Conservation (phyloP, 1,140 invertebrate genomes). For the Drosophila arizonae region DNA sequence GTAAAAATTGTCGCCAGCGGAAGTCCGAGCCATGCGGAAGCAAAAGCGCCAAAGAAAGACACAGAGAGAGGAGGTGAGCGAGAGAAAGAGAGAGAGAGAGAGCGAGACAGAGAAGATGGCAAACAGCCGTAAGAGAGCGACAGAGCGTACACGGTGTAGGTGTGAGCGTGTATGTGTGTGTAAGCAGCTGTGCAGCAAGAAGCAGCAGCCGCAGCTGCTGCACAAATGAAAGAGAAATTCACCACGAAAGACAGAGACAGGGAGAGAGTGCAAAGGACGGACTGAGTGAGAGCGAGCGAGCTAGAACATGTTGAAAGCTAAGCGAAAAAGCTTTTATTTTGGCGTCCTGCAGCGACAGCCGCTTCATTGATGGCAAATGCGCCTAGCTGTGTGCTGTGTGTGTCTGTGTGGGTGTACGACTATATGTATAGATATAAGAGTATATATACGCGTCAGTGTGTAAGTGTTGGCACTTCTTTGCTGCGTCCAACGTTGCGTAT, state of each 20-base stretch:
- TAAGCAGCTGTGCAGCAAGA: conserved; percentile 72
- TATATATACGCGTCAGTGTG: conserved; percentile 4
- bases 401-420: not conserved
- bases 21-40: conserved; percentile 30
- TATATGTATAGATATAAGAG: not conserved
- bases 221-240: conserved; percentile 47
- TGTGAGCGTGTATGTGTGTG: conserved; percentile 37
- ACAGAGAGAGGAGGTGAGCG: not conserved
- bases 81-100: conserved; percentile 19
- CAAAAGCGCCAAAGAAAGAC: conserved; percentile 8
- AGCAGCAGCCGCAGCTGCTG: conserved; percentile 42
- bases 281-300: conserved; percentile 5
- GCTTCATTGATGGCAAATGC: conserved; percentile 62
- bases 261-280: not conserved
- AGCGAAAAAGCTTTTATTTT: conserved; percentile 61
- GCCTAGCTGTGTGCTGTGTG: not conserved
- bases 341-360: conserved; percentile 55
- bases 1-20: conserved; percentile 62
- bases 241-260: conserved; percentile 38
- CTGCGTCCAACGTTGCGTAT: conserved; percentile 53
- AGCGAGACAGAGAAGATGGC: too few relatives aligned
- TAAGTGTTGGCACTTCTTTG: not conserved
- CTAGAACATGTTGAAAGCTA: conserved; percentile 36
- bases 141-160: not conserved
- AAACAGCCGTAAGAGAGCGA: too few relatives aligned